Base-by-base conservation (phyloP, 1,140 invertebrate genomes). In the Drosophila chauvacae region DNA sequence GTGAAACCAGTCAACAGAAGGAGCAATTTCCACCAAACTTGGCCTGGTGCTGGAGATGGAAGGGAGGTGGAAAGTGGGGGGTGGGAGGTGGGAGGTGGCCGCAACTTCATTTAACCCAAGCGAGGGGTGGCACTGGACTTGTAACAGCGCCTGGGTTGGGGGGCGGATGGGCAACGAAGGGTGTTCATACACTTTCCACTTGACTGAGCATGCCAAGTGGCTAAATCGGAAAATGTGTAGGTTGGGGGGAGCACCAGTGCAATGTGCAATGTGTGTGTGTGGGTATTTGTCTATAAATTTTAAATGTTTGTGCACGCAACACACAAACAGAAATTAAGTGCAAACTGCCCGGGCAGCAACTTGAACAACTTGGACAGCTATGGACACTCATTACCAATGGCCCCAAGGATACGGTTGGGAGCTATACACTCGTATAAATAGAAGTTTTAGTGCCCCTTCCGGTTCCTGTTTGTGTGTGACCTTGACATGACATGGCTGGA, bases 221-320 rank as follows among this genome's bases (percentile, higher is more conserved):
- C 70, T 59, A 72, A 59, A 58, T 70, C 64, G 64, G 62, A 70
- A 45, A 55, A 48, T 14, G 50, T 53, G 50, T 53, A n/a, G n/a
- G n/a, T n/a, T n/a, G n/a, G 69, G 26, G 6, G 23, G 0, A 16
- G 10, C 23, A n/a, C 4, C n/a, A 33, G n/a, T 33, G 28, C 50
- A 51, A 7, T 18, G 50, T 30, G 48, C 26, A 50, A 26, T 26
- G 28, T 20, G 47, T 18, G 48, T 14, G 26, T 3, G 13, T 20
- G 30, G 23, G 3, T 9, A 68, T 73, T 73, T 73, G 70, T 73
- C 70, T 73, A 73, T 73, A 73, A 73, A 73, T 73, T 73, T 73
- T 73, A 73, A 73, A 73, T 73, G 70, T 60, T 72, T 73, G 70
- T 73, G 70, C 70, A 73, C 70, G 70, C 70, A 73, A 73, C 55